Evolutionary conservation across 2,113 vertebrate genomes (phyloP).

Genomic region (Ascaphus truei): DNA sequence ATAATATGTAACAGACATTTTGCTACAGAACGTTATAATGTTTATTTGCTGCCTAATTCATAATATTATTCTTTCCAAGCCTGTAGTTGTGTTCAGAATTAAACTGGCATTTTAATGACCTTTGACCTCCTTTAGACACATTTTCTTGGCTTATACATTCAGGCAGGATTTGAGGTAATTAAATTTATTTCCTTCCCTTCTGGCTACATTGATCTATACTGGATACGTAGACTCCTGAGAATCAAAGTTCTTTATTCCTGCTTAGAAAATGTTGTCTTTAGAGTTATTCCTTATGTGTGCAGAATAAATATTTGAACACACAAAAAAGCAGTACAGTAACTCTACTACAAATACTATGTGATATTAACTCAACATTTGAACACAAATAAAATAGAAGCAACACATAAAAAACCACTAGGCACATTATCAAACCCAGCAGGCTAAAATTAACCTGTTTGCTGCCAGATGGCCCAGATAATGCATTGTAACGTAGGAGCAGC

Average conservation of each 20-base stretch:
- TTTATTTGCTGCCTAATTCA: background rate
- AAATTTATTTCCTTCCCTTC: conserved; percentile 48
- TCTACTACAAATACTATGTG: background rate
- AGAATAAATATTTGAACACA: conserved; percentile 29
- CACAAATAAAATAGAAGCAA: too few relatives aligned
- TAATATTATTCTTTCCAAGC: background rate
- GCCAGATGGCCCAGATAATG: too few relatives aligned
- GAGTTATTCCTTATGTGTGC: conserved; percentile 34
- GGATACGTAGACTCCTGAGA: conserved; percentile 46
- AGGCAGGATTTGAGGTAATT: conserved; percentile 46
- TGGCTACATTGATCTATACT: conserved; percentile 43
- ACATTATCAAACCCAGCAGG: too few relatives aligned
- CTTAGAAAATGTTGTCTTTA: conserved; percentile 37
- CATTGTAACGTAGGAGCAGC: too few relatives aligned
- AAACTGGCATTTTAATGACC: conserved; percentile 23
- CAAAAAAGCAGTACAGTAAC: conserved; percentile 1
- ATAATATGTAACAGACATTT: background rate
- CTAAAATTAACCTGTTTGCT: too few relatives aligned
- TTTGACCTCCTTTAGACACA: conserved; percentile 20
- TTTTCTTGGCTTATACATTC: conserved; percentile 9
- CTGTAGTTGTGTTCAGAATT: conserved; percentile 16
- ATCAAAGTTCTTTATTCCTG: conserved; percentile 48
- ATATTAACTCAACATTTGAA: conserved; percentile 7
- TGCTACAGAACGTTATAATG: background rate
- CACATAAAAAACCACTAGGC: too few relatives aligned